Percentiles rank a stretch among this genome's conserved stretches.
These are phyloP conservation scores for Neopipo cinnamomea DNA, from an alignment of 2,113 vertebrate genomes.

Conservation along the genomic window DNA sequence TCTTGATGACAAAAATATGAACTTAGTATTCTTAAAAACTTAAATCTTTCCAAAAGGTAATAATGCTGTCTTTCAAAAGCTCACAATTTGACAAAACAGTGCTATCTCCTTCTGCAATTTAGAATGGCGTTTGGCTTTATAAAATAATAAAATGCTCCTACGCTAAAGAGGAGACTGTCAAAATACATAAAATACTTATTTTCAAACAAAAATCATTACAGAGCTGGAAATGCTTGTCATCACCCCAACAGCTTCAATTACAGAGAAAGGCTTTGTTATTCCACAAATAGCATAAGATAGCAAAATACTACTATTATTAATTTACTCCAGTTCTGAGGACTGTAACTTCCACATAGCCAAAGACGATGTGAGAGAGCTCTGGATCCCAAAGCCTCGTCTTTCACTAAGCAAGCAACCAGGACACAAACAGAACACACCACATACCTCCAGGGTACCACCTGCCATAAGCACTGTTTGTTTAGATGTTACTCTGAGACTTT, in stretches of 20 bases:
- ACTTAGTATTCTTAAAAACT: background rate
- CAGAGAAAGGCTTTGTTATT: background rate
- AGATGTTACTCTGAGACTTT: background rate
- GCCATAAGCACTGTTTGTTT: background rate
- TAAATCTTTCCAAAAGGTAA: background rate
- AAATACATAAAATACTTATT: background rate
- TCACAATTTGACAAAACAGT: background rate
- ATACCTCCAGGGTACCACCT: background rate
- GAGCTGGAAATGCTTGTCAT: background rate
- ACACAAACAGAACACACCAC: background rate
- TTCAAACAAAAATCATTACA: background rate
- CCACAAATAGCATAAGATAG: background rate
- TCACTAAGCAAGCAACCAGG: background rate
- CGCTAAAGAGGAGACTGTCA: background rate
- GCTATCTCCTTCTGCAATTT: background rate
- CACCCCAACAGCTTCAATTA: background rate
- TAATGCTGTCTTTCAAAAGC: background rate
- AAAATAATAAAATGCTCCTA: background rate
- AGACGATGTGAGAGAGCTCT: background rate
- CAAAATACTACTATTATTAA: background rate
- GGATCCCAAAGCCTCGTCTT: background rate
- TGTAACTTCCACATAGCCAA: background rate
- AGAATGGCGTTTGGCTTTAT: background rate
- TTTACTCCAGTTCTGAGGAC: background rate
- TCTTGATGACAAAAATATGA: background rate